phyloP scores from a whole-genome alignment of 2,797 vertebrate species.

The Botia kubotai region DNA sequence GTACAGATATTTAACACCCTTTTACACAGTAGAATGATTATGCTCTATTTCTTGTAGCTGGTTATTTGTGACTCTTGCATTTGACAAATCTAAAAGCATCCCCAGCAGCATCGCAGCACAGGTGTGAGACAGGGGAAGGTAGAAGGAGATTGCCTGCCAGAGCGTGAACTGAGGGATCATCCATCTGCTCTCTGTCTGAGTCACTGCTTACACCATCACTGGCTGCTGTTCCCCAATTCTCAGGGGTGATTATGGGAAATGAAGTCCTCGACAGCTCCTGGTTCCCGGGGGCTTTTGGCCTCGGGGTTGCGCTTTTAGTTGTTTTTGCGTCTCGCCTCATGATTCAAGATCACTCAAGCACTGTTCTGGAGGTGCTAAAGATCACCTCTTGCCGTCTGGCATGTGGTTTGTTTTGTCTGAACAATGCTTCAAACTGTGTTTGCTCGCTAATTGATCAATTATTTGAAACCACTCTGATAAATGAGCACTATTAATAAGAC shows the following conservation, averaged over 20 bases:
- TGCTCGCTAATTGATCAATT: conserved; percentile 33
- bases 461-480: conserved; percentile 32
- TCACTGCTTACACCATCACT: conserved; percentile 37
- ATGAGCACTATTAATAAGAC: not conserved
- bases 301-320: conserved; percentile 20
- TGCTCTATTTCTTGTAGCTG: conserved; percentile 20
- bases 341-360: not conserved
- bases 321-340: conserved; percentile 7
- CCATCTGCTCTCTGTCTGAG: conserved; percentile 45
- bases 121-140: conserved; percentile 36
- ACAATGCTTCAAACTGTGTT: conserved; percentile 34
- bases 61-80: conserved; percentile 37
- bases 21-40: conserved; percentile 1
- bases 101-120: conserved; percentile 21
- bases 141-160: conserved; percentile 40
- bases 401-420: not conserved
- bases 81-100: conserved; percentile 12
- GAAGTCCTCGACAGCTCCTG: conserved; percentile 43
- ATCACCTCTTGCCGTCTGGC: not conserved
- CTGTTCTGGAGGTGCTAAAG: conserved; percentile 26
- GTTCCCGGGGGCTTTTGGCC: not conserved
- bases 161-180: conserved; percentile 48
- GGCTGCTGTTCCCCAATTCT: conserved; percentile 30
- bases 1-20: not conserved
- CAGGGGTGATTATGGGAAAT: conserved; percentile 52